These are phyloP conservation scores for Sphaerophoria rueppellii DNA, from an alignment of 2,888 invertebrate species.

Conservation along the genomic window DNA sequence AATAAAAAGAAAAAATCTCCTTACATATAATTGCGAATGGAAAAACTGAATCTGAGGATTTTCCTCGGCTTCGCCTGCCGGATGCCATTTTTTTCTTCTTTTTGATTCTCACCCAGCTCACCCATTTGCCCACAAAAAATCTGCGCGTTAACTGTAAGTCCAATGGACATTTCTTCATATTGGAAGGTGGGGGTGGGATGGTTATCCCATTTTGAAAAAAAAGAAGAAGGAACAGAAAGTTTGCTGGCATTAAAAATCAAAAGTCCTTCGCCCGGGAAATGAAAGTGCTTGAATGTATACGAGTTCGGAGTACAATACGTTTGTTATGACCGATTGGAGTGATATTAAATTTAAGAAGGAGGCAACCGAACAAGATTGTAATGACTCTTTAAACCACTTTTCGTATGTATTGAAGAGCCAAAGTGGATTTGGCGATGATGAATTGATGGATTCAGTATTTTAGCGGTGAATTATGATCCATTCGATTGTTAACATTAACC, in stretches of 20 bases:
- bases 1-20: constrained; percentile 44
- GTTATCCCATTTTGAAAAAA: constrained; percentile 29
- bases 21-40: constrained; percentile 34
- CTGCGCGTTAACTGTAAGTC: constrained; percentile 57
- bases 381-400: constrained; percentile 36
- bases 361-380: constrained; percentile 30
- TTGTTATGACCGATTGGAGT: constrained; percentile 42
- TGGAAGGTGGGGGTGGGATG: background rate
- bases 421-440: constrained; percentile 14
- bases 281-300: constrained; percentile 21
- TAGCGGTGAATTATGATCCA: constrained; percentile 11
- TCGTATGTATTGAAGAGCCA: background rate
- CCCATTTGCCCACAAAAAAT: constrained; percentile 57
- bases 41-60: constrained; percentile 66
- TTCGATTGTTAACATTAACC: background rate
- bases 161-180: constrained; percentile 46
- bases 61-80: constrained; percentile 39
- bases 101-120: background rate
- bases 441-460: background rate
- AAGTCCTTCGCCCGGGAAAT: constrained; percentile 23
- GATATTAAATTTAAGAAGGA: constrained; percentile 36
- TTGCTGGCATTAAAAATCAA: constrained; percentile 39
- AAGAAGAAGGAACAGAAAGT: constrained; percentile 40
- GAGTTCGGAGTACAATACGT: constrained; percentile 6
- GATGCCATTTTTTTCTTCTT: constrained; percentile 18